Evolutionary conservation across 2,113 vertebrate species (phyloP).

Genomic region (Syngnathoides biaculeatus): DNA sequence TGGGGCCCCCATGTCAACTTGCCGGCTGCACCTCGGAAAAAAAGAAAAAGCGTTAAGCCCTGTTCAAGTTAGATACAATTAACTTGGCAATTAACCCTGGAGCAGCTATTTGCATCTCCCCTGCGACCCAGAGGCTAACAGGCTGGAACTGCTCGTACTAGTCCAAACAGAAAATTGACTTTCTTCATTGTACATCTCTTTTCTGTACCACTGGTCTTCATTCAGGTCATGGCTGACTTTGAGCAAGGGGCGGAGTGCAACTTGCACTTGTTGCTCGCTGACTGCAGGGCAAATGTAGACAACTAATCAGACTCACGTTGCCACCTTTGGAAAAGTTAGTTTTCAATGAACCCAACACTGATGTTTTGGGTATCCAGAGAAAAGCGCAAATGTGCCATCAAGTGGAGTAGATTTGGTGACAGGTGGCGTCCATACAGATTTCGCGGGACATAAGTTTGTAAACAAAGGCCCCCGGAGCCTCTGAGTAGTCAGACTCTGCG

Average conservation of each 20-base stretch:
- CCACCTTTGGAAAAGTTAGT: not conserved
- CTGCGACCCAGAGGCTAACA: not conserved
- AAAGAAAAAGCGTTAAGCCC: not conserved
- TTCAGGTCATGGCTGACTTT: not conserved
- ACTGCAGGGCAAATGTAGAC: not conserved
- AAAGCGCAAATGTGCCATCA: not conserved
- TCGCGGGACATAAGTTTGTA: no score
- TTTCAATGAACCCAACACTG: not conserved
- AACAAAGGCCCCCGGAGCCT: no score
- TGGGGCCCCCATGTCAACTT: not conserved
- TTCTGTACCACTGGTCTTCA: not conserved
- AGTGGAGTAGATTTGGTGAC: no score
- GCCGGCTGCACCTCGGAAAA: not conserved
- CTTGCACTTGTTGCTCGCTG: not conserved
- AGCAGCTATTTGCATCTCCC: constrained; percentile 7
- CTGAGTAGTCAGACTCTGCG: no score
- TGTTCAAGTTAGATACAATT: constrained; percentile 6
- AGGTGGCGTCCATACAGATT: no score
- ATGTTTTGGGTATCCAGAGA: not conserved
- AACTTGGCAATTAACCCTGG: constrained; percentile 11
- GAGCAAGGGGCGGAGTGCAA: not conserved
- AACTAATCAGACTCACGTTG: not conserved
- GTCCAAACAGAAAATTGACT: not conserved
- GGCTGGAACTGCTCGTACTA: constrained; percentile 1
- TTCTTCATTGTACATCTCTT: not conserved